Conservation (phyloP, 2,797 vertebrate genomes). For the Poeciliopsis presidionis region DNA sequence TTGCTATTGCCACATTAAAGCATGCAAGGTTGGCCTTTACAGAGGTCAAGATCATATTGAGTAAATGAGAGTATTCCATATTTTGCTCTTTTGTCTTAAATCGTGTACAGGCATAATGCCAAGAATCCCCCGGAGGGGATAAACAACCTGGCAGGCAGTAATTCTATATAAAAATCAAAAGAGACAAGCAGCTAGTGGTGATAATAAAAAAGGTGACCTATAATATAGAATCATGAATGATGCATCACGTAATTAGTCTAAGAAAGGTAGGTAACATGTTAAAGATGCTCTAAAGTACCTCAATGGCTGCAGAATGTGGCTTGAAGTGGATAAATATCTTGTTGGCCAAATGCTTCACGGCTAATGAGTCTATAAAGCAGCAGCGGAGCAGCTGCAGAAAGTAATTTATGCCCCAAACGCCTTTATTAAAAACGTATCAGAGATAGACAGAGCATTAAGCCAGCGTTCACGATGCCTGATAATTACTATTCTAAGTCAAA, state of each 20-base stretch:
- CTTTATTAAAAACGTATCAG: constrained; percentile 78
- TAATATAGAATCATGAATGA: constrained; percentile 43
- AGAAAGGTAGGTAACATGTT: constrained; percentile 54
- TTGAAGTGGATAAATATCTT: constrained; percentile 65
- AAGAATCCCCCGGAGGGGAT: constrained; percentile 12
- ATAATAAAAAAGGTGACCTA: constrained; percentile 64
- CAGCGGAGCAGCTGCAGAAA: constrained; percentile 68
- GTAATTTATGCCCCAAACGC: constrained; percentile 73
- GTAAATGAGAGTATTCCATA: constrained; percentile 11
- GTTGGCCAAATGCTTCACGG: constrained; percentile 69
- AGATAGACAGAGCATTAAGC: constrained; percentile 71
- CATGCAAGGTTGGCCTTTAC: constrained; percentile 26
- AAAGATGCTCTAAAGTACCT: constrained; percentile 59
- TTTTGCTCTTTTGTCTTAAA: constrained; percentile 11
- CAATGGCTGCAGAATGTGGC: constrained; percentile 54
- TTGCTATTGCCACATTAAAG: constrained; percentile 7
- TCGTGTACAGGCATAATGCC: constrained; percentile 16
- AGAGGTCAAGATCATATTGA: constrained; percentile 40
- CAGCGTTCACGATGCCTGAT: constrained; percentile 49
- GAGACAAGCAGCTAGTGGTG: constrained; percentile 21
- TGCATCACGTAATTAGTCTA: constrained; percentile 45
- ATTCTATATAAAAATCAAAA: constrained; percentile 15
- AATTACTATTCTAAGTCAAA: constrained; percentile 69
- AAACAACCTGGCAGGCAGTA: constrained; percentile 29
- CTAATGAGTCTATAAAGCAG: constrained; percentile 71